Conservation (phyloP, 1,140 invertebrate genomes). For the Drosophila nigrodunni region DNA sequence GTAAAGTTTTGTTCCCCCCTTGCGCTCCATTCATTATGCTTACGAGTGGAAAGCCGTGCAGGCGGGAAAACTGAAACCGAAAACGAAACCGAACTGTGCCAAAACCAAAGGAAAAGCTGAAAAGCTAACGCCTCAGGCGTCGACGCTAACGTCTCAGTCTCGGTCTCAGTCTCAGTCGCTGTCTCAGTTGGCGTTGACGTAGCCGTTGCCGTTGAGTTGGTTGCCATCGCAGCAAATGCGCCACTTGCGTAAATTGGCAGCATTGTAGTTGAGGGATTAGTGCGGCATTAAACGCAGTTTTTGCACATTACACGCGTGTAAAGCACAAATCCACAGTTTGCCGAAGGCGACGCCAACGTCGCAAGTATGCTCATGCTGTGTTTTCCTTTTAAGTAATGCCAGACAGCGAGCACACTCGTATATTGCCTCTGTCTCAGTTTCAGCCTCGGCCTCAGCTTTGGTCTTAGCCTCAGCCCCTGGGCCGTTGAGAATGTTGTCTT, state of each 20-base stretch:
- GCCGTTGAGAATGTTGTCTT: slow-evolving; percentile 54
- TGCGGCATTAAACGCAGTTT: slow-evolving; percentile 81
- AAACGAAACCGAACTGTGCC: slow-evolving; percentile 20
- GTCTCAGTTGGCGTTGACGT: slow-evolving; percentile 4
- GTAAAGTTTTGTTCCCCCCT: slow-evolving; percentile 43
- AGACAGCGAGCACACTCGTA: slow-evolving; percentile 24
- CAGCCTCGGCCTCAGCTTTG: neutral
- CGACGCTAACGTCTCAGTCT: slow-evolving; percentile 16
- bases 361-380: slow-evolving; percentile 31
- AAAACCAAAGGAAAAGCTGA: slow-evolving; percentile 36
- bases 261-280: slow-evolving; percentile 83
- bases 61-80: slow-evolving; percentile 27
- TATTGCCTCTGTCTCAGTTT: neutral
- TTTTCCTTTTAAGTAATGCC: slow-evolving; percentile 68
- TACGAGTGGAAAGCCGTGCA: slow-evolving; percentile 35
- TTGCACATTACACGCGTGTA: slow-evolving; percentile 83
- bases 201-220: slow-evolving; percentile 23
- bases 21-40: slow-evolving; percentile 60
- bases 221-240: slow-evolving; percentile 44
- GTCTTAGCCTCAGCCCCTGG: neutral
- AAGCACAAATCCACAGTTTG: slow-evolving; percentile 73
- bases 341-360: slow-evolving; percentile 35
- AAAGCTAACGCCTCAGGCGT: slow-evolving; percentile 48
- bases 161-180: neutral
- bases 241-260: slow-evolving; percentile 81